Base-by-base conservation (phyloP, 1,140 invertebrate species). In the Vollenhovia emeryi region DNA sequence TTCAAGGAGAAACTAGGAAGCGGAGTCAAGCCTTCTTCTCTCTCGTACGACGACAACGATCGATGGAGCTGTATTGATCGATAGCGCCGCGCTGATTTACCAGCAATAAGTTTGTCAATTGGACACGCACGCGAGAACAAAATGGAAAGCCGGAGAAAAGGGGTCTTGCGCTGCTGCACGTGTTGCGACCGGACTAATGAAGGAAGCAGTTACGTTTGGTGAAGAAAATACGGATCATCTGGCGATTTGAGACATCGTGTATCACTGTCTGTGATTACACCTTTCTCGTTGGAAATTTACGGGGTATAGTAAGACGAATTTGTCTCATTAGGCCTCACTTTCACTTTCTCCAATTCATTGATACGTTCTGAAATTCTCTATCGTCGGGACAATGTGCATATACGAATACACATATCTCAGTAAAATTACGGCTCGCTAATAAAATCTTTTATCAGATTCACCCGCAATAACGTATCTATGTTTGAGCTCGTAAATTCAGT, bases 1-100 rank as follows among this genome's bases (percentile, higher is more conserved):
- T 55, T 52, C 57, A 40, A 69, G 36, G 87, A 89, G 88, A 90
- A 89, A 90, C 85, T 86, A 87, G 87, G 87, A 90, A 90, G 85
- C 68, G 27, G 64, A 36, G 33, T 36, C 6, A 18, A 18, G 27
- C 7, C 43, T 60, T 64, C 69, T 55, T 84, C 45, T 62, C 24
- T 78, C 27, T 9, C 11, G 40, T 3, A 48, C 55, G 57, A 83
- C 68, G 79, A 71, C 24, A 55, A 55, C 55, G 40, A 43, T 45
- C 33, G 48, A 76, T 74, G n/a, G 60, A 57, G 69, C 27, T 9
- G 36, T 57, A 27, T 79, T 75, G 62, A 84, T 55, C 27, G 52
- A 73, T 68, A 71, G 13, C 21, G 36, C 11, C 59, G 27, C 30
- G 40, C 33, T 55, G 75, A 85, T 85, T 87, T 87, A 85, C 76